Percentiles rank a stretch among this genome's conserved stretches.
phyloP scores from a whole-genome alignment of 1,140 invertebrate genomes.

The Aporrectodea caliginosa region DNA sequence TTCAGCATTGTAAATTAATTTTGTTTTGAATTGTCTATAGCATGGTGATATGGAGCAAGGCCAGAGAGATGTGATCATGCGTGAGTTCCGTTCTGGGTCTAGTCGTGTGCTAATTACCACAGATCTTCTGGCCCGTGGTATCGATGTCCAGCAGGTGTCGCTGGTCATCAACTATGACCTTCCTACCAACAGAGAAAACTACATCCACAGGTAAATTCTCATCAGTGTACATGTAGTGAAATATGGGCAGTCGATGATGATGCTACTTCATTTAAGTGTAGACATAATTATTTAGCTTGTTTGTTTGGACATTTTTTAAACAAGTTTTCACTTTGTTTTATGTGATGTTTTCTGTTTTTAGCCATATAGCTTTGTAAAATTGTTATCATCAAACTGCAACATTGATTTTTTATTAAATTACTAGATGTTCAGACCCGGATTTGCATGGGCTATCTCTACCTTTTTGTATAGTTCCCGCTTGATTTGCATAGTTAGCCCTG shows the following conservation, averaged over 20 bases:
- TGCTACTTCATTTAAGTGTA: not conserved
- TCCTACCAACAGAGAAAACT: conserved; percentile 95
- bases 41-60: conserved; percentile 99
- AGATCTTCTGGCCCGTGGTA: conserved; percentile 92
- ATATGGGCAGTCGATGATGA: no score
- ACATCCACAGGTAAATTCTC: conserved; percentile 87
- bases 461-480: no score
- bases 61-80: conserved; percentile 96
- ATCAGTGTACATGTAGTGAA: not conserved
- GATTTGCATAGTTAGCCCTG: no score
- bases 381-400: no score
- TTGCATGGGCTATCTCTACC: no score
- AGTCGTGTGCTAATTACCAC: conserved; percentile 96
- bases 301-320: not conserved
- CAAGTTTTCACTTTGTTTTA: not conserved
- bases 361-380: no score
- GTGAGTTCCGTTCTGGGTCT: conserved; percentile 95
- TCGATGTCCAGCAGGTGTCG: conserved; percentile 98
- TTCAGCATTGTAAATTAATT: no score
- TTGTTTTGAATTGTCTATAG: no score
- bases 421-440: no score
- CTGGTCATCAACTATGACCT: conserved; percentile 99
- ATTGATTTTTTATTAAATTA: no score
- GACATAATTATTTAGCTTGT: not conserved
- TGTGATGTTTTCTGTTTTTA: no score